Conservation (phyloP, 2,888 invertebrate genomes). For the Deilephila porcellus region DNA sequence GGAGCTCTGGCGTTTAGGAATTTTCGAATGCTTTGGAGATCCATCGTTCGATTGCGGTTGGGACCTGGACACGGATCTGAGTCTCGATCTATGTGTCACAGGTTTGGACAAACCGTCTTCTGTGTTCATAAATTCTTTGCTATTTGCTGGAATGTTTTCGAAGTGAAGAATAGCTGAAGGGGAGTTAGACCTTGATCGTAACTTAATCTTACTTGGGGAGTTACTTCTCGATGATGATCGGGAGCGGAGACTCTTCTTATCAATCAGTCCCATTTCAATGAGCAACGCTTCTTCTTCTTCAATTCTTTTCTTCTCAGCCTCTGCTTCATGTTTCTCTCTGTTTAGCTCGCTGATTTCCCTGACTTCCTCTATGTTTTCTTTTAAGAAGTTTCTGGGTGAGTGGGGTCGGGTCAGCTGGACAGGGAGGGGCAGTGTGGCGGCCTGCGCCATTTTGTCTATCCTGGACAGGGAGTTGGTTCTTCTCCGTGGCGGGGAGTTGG, state of each 20-base stretch:
- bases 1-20: constrained; percentile 78
- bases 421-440: constrained; percentile 65
- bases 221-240: constrained; percentile 69
- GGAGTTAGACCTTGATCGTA: constrained; percentile 76
- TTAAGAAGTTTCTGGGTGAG: constrained; percentile 77
- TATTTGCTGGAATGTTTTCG: constrained; percentile 59
- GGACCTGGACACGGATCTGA: constrained; percentile 70
- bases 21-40: constrained; percentile 80
- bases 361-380: constrained; percentile 79
- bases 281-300: constrained; percentile 79
- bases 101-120: constrained; percentile 62
- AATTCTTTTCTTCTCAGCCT: constrained; percentile 70
- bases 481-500: constrained; percentile 73
- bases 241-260: constrained; percentile 58
- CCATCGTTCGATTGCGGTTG: constrained; percentile 78
- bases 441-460: constrained; percentile 76
- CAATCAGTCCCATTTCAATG: constrained; percentile 77
- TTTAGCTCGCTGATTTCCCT: constrained; percentile 79
- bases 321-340: constrained; percentile 78
- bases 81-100: constrained; percentile 67
- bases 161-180: constrained; percentile 70
- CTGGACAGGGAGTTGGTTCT: constrained; percentile 73
- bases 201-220: constrained; percentile 70
- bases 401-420: constrained; percentile 64
- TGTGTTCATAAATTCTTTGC: constrained; percentile 61